phyloP scores from a whole-genome alignment of 2,113 vertebrate species.

The Paralichthys olivaceus region DNA sequence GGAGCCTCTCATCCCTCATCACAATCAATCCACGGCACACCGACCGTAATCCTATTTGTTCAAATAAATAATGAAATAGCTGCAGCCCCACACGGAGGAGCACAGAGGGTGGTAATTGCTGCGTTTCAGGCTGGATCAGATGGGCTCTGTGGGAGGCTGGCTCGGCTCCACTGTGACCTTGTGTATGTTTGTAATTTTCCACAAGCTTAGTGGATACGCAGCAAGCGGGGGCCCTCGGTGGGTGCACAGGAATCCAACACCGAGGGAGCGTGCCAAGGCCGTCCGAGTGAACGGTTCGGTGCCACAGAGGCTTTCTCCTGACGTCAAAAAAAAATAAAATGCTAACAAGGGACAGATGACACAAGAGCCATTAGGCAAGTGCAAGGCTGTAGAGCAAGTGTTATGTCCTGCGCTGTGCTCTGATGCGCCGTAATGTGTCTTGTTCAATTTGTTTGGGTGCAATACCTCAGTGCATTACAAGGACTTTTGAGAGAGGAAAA shows the following conservation, averaged over 20 bases:
- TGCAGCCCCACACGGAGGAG: slow-evolving; percentile 63
- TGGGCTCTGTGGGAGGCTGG: slow-evolving; percentile 79
- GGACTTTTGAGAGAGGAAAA: slow-evolving; percentile 43
- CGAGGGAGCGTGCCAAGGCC: slow-evolving; percentile 52
- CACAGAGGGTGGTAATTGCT: slow-evolving; percentile 79
- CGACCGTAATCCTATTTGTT: slow-evolving; percentile 80
- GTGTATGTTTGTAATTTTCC: slow-evolving; percentile 81
- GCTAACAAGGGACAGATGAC: slow-evolving; percentile 42
- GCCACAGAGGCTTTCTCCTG: slow-evolving; percentile 31
- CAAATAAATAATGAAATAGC: slow-evolving; percentile 83
- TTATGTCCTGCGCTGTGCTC: slow-evolving; percentile 55
- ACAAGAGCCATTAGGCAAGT: slow-evolving; percentile 54
- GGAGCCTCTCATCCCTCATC: slow-evolving; percentile 70
- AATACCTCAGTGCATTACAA: slow-evolving; percentile 56
- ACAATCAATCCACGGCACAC: slow-evolving; percentile 77
- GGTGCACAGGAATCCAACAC: slow-evolving; percentile 58
- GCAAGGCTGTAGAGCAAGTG: slow-evolving; percentile 40
- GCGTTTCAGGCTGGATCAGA: slow-evolving; percentile 80
- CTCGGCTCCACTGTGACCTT: slow-evolving; percentile 77
- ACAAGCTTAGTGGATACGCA: slow-evolving; percentile 76
- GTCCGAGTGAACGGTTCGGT: slow-evolving; percentile 31
- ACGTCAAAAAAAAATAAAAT: background rate
- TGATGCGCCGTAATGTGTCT: slow-evolving; percentile 54
- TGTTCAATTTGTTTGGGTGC: slow-evolving; percentile 66
- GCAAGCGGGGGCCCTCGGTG: slow-evolving; percentile 54